Percentiles rank a stretch among this genome's conserved stretches.
phyloP scores from a whole-genome alignment of 2,797 vertebrate genomes.

The Falco concolor region DNA sequence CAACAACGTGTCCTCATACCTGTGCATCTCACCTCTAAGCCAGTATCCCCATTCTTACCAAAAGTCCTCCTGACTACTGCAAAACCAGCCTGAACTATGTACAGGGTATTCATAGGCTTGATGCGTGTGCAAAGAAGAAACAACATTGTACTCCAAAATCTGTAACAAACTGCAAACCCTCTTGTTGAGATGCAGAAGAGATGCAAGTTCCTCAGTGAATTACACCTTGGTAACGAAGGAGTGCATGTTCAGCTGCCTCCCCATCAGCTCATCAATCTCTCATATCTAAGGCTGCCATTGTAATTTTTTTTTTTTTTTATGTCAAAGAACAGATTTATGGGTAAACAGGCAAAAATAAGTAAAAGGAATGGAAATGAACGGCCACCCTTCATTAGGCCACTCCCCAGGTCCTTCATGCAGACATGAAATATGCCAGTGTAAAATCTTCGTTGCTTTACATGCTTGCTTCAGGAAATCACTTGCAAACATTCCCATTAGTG shows the following conservation, averaged over 20 bases:
- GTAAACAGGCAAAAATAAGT: slow-evolving; percentile 15
- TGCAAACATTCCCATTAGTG: background rate
- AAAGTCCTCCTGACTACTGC: background rate
- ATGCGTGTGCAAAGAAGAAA: background rate
- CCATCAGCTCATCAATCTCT: background rate
- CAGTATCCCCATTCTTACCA: background rate
- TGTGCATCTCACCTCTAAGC: background rate
- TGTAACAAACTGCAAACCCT: background rate
- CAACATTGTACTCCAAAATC: background rate
- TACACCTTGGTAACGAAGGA: background rate
- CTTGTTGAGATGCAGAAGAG: background rate
- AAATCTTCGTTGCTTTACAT: background rate
- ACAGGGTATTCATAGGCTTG: background rate
- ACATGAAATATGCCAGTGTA: background rate
- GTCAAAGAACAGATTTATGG: slow-evolving; percentile 18
- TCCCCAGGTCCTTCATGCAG: background rate
- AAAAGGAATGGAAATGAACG: background rate
- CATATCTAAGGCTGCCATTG: background rate
- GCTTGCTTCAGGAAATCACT: background rate
- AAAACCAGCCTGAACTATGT: background rate
- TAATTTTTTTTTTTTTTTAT: background rate
- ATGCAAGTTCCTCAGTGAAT: background rate
- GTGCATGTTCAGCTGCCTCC: background rate
- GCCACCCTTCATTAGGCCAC: background rate
- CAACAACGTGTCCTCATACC: background rate